These are phyloP conservation scores for Corydoras sp. DNA, from an alignment of 2,113 vertebrate species.

Conservation along the genomic window DNA sequence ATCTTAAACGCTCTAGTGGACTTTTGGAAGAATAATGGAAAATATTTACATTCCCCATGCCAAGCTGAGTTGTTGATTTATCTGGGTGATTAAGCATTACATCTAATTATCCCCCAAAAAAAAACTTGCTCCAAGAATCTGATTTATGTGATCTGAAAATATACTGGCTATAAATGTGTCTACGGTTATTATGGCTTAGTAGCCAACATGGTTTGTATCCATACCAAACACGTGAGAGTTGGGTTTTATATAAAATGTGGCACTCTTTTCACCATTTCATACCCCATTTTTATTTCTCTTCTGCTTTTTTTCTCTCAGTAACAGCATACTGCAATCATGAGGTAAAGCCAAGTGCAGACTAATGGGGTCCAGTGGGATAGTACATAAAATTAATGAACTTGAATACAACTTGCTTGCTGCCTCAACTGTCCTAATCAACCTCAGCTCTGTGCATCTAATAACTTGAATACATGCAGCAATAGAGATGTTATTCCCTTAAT, in stretches of 20 bases:
- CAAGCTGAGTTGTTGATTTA: constrained; percentile 22
- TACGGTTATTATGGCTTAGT: background rate
- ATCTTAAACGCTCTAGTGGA: constrained; percentile 5
- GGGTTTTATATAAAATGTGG: constrained; percentile 19
- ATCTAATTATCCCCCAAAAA: constrained; percentile 26
- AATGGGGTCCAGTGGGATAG: constrained; percentile 41
- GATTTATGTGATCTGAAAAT: constrained; percentile 17
- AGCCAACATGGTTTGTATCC: constrained; percentile 2
- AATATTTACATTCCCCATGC: constrained; percentile 34
- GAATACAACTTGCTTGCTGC: constrained; percentile 20
- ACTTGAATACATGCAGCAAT: background rate
- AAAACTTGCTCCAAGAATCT: background rate
- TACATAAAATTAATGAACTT: constrained; percentile 40
- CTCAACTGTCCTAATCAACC: constrained; percentile 25
- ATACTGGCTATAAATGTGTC: background rate
- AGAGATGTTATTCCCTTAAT: background rate
- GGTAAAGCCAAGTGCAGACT: constrained; percentile 30
- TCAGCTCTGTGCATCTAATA: constrained; percentile 8
- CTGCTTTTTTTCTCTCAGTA: constrained; percentile 9
- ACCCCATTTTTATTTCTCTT: background rate
- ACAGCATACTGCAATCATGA: constrained; percentile 23
- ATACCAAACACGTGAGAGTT: background rate
- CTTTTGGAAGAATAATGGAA: constrained; percentile 15
- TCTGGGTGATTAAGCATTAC: constrained; percentile 23
- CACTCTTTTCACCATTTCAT: constrained; percentile 3